Base-by-base conservation (phyloP, 53 echinoderm and acorn worm species). In the Stichopus horrens region DNA sequence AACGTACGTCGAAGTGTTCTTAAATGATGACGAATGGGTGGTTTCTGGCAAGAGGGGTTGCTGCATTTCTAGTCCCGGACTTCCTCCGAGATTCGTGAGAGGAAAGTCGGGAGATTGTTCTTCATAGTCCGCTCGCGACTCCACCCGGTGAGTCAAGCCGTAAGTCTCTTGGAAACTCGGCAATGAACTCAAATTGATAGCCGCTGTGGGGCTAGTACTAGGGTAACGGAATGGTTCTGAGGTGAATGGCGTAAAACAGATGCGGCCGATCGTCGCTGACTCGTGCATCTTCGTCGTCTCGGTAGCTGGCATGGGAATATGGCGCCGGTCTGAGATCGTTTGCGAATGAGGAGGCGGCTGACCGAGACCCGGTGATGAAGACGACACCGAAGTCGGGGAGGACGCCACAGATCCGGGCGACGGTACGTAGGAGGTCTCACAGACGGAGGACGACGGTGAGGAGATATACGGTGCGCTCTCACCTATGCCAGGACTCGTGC, bases 141-240 rank as follows among this genome's bases (percentile, higher is more conserved):
- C 89, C 13, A 76, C 88, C 55, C 89, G 88, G 53, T 88, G 76
- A 83, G 85, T 93, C 21, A 74, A 63, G 22, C 96, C 95, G 83
- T 95, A 96, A 21, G 95, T 93, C 76, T 96, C 96, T 76, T 95
- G 95, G 79, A 96, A 96, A 87, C 94, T 96, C 54, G 96, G 96
- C 86, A 96, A 86, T 88, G 88, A 91, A 76, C 94, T 87, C 59
- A 89, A 87, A 23, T 83, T 89, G 91, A 88, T 90, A 60, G 91
- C 86, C 52, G 66, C 85, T 11, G 66, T 85, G 23, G 85, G 85
- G 37, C 85, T 85, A 54, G 90, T 80, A 74, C 80, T 86, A 8
- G 89, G 83, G 13, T 86, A 86, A 75, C 92, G 76, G 87, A 79
- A 86, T 74, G 89, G 65, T 81, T 89, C 86, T 21, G 80, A 81